A percentile compares a stretch with the other conserved stretches of the same genome.
These are phyloP conservation scores for Melieria omissa DNA, from an alignment of 2,888 invertebrate species.

Conservation along the genomic window DNA sequence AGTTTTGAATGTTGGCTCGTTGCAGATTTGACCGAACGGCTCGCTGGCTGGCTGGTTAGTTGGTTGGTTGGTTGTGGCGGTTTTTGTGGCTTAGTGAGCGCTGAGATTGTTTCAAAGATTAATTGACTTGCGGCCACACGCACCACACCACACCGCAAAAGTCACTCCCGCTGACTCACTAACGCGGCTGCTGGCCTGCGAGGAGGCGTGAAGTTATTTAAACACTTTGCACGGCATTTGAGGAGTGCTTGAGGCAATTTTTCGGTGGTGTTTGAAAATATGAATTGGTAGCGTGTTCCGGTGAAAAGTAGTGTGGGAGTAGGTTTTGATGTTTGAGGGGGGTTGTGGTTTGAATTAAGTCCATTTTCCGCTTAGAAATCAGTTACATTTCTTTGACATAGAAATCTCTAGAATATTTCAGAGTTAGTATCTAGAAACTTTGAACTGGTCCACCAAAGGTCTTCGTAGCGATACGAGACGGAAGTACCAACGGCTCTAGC, in stretches of 20 bases:
- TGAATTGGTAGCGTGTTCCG: constrained; percentile 18
- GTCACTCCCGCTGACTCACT: constrained; percentile 7
- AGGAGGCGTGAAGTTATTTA: constrained; percentile 28
- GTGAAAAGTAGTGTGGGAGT: background rate
- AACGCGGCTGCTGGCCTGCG: background rate
- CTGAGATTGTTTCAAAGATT: constrained; percentile 41
- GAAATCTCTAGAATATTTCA: no score
- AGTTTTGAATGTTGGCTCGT: constrained; percentile 13
- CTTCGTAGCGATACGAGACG: no score
- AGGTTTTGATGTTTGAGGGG: no score
- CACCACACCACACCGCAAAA: constrained; percentile 23
- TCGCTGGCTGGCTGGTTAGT: background rate
- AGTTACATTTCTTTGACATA: no score
- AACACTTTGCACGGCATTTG: constrained; percentile 17
- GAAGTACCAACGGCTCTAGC: no score
- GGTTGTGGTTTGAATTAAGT: no score
- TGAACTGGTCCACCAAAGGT: no score
- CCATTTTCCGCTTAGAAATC: no score
- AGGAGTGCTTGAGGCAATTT: background rate
- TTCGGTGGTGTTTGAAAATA: constrained; percentile 21
- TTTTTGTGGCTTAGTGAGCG: constrained; percentile 14
- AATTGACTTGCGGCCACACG: constrained; percentile 43
- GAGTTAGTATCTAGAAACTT: no score
- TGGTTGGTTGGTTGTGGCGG: constrained; percentile 21
- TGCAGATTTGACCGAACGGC: background rate